phyloP scores from a whole-genome alignment of 2,888 invertebrate genomes.

The Heliconius ethilla region DNA sequence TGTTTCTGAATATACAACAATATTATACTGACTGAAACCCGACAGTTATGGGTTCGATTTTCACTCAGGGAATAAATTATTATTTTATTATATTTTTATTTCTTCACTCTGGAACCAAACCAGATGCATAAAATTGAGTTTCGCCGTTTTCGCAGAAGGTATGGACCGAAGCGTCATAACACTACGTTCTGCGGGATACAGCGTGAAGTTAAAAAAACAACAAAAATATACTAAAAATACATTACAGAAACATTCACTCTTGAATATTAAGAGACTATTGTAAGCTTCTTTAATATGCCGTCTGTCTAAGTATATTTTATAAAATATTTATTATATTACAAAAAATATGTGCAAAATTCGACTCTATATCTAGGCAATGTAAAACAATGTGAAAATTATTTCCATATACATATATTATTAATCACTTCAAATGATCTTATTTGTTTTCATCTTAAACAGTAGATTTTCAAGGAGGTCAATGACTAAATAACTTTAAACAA shows the following conservation, averaged over 20 bases:
- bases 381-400: conserved; percentile 24
- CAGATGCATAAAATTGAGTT: too few species aligned
- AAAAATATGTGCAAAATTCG: not conserved
- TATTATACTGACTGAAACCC: not conserved
- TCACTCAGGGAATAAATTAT: too few species aligned
- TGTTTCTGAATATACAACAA: not conserved
- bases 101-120: too few species aligned
- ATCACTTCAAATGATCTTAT: conserved; percentile 44
- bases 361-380: conserved; percentile 14
- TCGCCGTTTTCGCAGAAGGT: too few species aligned
- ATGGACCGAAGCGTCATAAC: too few species aligned
- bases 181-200: too few species aligned
- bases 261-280: not conserved
- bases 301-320: not conserved
- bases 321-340: conserved; percentile 13
- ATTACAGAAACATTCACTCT: not conserved
- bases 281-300: not conserved
- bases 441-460: conserved; percentile 48
- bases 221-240: not conserved
- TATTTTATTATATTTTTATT: too few species aligned
- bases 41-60: too few species aligned
- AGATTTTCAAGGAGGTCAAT: conserved; percentile 52
- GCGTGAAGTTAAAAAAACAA: too few species aligned
- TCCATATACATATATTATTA: conserved; percentile 30
- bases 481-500: conserved; percentile 16